Percentiles rank a stretch among this genome's conserved stretches.
Conservation (phyloP, 2,113 vertebrate genomes). For the Myiopsitta monachus region DNA sequence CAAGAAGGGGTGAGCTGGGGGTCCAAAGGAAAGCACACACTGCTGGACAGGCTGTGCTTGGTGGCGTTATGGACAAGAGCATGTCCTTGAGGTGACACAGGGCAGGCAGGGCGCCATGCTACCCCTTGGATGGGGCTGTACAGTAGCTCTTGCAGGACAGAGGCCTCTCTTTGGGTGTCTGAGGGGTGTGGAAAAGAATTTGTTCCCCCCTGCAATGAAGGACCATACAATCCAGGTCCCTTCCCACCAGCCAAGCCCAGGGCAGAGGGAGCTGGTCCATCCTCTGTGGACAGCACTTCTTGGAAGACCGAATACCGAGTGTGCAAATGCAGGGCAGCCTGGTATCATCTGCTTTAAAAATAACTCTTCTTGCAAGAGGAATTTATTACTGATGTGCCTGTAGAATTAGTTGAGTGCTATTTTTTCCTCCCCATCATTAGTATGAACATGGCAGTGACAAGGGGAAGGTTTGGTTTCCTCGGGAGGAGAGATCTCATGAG, state of each 20-base stretch:
- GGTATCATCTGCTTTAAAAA: background rate
- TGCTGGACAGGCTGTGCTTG: rapidly evolving
- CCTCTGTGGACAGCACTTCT: rapidly evolving
- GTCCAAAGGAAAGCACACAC: background rate
- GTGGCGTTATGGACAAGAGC: background rate
- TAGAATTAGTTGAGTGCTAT: background rate
- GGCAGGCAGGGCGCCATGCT: background rate
- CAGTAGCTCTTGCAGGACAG: background rate
- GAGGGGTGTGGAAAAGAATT: background rate
- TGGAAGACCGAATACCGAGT: background rate
- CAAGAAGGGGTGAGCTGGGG: background rate
- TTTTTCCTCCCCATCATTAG: background rate
- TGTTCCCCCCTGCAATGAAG: background rate
- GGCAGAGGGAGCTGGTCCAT: background rate
- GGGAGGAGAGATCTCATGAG: background rate
- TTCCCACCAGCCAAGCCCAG: background rate
- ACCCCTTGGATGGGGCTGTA: background rate
- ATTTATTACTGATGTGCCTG: background rate
- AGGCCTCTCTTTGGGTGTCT: background rate
- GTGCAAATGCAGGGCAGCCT: background rate
- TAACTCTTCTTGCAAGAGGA: background rate
- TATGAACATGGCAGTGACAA: background rate
- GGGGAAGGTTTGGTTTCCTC: background rate
- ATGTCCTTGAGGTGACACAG: background rate
- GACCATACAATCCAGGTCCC: background rate